Percentiles rank a stretch among this genome's conserved stretches.
Conservation (phyloP, 2,113 vertebrate genomes). For the Suncus etruscus region DNA sequence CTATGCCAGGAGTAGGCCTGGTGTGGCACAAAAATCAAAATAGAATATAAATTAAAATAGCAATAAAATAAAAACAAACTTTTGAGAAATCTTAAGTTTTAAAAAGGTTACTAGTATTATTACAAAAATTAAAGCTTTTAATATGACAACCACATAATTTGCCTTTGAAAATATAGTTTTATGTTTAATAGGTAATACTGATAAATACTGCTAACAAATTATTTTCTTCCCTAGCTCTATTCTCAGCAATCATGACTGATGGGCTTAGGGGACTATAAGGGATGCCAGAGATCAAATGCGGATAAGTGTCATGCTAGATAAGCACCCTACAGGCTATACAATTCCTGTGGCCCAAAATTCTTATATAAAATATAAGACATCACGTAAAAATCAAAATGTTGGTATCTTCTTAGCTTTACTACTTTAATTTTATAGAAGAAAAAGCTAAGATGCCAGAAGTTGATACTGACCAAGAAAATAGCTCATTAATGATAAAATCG, state of each 20-base stretch:
- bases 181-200: slow-evolving; percentile 5
- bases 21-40: too few species aligned
- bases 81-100: background rate
- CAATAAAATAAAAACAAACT: slow-evolving; percentile 2
- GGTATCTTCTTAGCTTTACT: slow-evolving; percentile 11
- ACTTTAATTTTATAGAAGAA: background rate
- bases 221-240: too few species aligned
- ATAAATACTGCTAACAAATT: background rate
- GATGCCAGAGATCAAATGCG: too few species aligned
- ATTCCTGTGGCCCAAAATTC: too few species aligned
- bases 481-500: background rate
- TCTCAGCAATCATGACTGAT: too few species aligned
- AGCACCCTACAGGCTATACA: too few species aligned
- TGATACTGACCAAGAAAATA: background rate
- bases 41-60: too few species aligned
- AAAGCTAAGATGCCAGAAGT: slow-evolving; percentile 33
- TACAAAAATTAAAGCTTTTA: slow-evolving; percentile 42
- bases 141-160: background rate
- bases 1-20: too few species aligned
- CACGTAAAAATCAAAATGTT: background rate
- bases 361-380: background rate
- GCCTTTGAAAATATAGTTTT: slow-evolving; percentile 48
- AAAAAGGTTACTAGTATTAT: slow-evolving; percentile 11
- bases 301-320: too few species aligned
- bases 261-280: too few species aligned